Base-by-base conservation (phyloP, 2,888 invertebrate species). In the Xestia ashworthii region DNA sequence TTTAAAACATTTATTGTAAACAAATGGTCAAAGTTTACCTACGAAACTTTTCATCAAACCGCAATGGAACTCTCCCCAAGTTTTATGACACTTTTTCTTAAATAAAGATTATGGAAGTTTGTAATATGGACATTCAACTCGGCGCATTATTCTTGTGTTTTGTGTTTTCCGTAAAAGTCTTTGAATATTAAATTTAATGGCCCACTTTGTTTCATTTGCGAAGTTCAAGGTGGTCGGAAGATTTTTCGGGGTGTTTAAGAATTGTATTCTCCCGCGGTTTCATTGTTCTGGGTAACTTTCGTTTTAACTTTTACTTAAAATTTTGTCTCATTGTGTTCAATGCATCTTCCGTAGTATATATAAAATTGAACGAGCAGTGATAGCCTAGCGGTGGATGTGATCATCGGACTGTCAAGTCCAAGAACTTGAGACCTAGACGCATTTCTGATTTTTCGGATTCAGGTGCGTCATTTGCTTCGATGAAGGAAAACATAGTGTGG, bases 71-170 rank as follows among this genome's bases (percentile, higher is more conserved):
- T 68, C 74, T 70, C 69, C 76, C 80, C 71, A 71, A 82, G 62
- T 88, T 86, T 88, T 76, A 88, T 80, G 69, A 46, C 67, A 76
- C 58, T 88, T 88, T 83, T 84, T 87, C 77, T 82, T 78, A 76
- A 72, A 78, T 66, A 50, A 74, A 83, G 83, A 86, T 89, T 89
- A 73, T 68, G 66, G 5, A 87, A 89, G 78, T 87, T 89, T 80
- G 76, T 84, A 83, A 83, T 84, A 82, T 66, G 82, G 72, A 73
- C 72, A 55, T 81, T 76, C 68, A 86, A 88, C 75, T 88, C 86
- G 58, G 44, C 55, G 68, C 83, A 82, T 89, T 84, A 83, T 76
- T 83, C 79, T 86, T 83, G 55, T 82, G 84, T 85, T 76, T 80
- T 71, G 79, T 83, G 53, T 83, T 77, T 81, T 74, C 55, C 67